Conservation (phyloP, 2,113 vertebrate genomes). For the Eolophus roseicapilla region DNA sequence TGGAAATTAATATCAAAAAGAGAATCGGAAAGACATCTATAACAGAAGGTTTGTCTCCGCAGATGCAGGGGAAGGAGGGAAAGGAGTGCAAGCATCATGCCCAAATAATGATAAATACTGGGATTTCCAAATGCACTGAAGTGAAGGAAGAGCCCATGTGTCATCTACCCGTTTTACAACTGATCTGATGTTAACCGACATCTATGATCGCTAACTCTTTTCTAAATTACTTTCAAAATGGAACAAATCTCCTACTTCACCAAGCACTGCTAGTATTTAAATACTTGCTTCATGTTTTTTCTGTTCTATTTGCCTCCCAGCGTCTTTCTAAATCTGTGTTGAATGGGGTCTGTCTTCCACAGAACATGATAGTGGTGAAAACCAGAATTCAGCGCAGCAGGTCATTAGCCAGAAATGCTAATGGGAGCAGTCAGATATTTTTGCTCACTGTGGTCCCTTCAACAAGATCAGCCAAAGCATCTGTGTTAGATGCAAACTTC, state of each 20-base stretch:
- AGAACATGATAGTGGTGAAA: neutral
- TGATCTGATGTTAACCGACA: neutral
- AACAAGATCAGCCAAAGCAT: neutral
- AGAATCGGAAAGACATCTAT: neutral
- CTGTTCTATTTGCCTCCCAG: neutral
- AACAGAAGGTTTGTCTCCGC: neutral
- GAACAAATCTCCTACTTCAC: neutral
- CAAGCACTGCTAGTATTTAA: neutral
- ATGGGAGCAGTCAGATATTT: neutral
- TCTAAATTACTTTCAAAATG: neutral
- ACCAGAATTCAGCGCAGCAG: neutral
- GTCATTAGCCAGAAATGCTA: constrained; percentile 12
- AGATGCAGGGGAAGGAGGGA: neutral
- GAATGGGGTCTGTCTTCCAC: neutral
- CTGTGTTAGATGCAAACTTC: neutral
- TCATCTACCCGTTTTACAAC: neutral
- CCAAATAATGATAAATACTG: neutral
- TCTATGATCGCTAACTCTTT: neutral
- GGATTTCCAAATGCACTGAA: neutral
- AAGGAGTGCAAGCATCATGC: neutral
- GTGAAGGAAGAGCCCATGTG: neutral
- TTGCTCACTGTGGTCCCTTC: neutral
- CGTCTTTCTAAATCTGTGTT: neutral
- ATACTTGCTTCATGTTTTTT: neutral
- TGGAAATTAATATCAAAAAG: neutral